Evolutionary conservation across 2,888 invertebrate genomes (phyloP), one percentile per base, ranked within the genome.

Genomic region (Hydrotaea cyrtoneurina): DNA sequence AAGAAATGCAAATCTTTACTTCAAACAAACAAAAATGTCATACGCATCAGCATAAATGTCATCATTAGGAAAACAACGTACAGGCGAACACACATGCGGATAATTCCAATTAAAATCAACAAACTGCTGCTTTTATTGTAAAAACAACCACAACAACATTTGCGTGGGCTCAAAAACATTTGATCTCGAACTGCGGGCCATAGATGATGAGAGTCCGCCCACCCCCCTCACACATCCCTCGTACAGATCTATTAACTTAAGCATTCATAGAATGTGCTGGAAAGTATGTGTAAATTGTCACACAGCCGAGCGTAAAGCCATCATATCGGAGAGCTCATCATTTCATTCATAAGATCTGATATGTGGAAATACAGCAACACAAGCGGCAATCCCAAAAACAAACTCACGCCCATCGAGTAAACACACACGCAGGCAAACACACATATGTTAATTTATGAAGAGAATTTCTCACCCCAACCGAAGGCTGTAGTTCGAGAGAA

Each of bases 241-340:
- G 13, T 55, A 55, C 19, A 21, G 7, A 19, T 55, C 55, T 55
- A 26, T 59, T 59, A 59, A 23, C n/a, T n/a, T 11, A 59, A 26
- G 15, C 59, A 13, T 26, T 59, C 7, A n/a, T n/a, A n/a, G n/a
- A 15, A 26, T 59, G 23, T 59, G 10, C 59, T 23, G 23, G 26
- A 11, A 15, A 26, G 21, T 23, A 59, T 59, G 59, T 59, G 59
- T 59, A 26, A 59, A 26, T 59, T 59, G 59, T 59, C 59, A 59
- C 59, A 59, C 59, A 59, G n/a, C 50, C 7, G 13, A n/a, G n/a
- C 13, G n/a, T 50, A 50, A 50, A n/a, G 2, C 50, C 50, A 50
- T n/a, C 50, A 50, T 50, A 50, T n/a, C 3, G 8, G n/a, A n/a
- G 50, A 50, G n/a, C 50, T 50, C 7, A 31, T 50, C 7, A 31